A percentile compares a stretch with the other conserved stretches of the same genome.
phyloP scores from a whole-genome alignment of 1,140 invertebrate species.

The Drosophila pachea region DNA sequence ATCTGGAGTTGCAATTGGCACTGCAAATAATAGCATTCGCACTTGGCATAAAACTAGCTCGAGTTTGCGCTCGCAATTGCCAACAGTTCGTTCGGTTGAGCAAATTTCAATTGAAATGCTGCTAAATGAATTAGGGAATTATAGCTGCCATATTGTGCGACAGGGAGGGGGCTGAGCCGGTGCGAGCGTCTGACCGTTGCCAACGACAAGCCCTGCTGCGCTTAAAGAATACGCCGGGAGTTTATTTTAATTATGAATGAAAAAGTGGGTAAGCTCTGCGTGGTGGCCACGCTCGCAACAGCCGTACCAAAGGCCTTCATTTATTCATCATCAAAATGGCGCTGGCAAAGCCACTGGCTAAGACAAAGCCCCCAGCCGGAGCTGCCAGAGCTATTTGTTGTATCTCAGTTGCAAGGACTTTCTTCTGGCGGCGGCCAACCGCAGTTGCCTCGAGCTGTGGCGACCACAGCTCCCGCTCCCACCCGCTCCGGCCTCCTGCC shows the following conservation, averaged over 20 bases:
- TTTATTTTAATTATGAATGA: conserved; percentile 67
- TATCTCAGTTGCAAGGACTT: conserved; percentile 33
- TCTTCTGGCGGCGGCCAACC: conserved; percentile 19
- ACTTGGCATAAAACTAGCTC: conserved; percentile 21
- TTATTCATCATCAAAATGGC: conserved; percentile 75
- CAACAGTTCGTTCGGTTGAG: conserved; percentile 26
- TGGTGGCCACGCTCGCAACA: conserved; percentile 25
- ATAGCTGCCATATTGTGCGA: neutral
- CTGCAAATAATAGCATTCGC: conserved; percentile 72
- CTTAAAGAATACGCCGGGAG: conserved; percentile 32
- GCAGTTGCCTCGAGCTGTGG: conserved; percentile 33
- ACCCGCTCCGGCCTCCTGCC: too few species aligned
- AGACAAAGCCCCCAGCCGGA: conserved; percentile 52
- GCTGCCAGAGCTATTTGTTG: conserved; percentile 35
- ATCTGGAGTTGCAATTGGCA: conserved; percentile 60
- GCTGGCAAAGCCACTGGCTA: conserved; percentile 42
- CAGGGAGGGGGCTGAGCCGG: neutral
- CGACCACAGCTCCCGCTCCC: conserved; percentile 31
- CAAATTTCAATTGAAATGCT: conserved; percentile 28
- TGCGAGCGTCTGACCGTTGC: conserved; percentile 10
- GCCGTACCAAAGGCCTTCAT: conserved; percentile 62
- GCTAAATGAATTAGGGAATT: conserved; percentile 64
- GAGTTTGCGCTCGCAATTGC: conserved; percentile 42
- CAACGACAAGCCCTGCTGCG: neutral
- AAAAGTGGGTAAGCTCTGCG: conserved; percentile 62